phyloP scores from a whole-genome alignment of 1,140 invertebrate genomes.

The Drosophila pseudoobscura region DNA sequence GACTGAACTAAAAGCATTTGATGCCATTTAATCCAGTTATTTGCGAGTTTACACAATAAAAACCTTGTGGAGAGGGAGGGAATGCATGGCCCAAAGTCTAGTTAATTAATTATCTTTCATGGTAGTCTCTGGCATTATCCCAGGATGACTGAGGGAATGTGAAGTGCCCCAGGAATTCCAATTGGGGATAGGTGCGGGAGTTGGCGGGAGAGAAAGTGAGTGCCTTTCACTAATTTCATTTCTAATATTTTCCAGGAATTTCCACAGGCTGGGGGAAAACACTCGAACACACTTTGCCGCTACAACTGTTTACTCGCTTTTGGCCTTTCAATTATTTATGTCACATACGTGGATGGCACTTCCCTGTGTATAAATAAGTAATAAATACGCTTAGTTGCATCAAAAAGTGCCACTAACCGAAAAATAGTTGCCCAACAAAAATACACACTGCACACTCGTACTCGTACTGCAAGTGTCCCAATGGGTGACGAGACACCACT shows the following conservation, averaged over 20 bases:
- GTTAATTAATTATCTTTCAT: conserved; percentile 74
- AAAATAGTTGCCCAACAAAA: conserved; percentile 67
- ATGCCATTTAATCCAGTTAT: conserved; percentile 81
- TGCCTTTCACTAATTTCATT: conserved; percentile 22
- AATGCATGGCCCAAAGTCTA: conserved; percentile 68
- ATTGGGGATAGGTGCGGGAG: too few relatives aligned
- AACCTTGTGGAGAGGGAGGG: conserved; percentile 39
- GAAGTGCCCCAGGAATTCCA: conserved; percentile 17
- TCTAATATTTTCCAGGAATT: conserved; percentile 30
- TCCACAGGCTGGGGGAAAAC: conserved; percentile 17
- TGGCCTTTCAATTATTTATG: conserved; percentile 68
- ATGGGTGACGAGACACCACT: conserved; percentile 35
- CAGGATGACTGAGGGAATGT: conserved; percentile 49
- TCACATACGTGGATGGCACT: conserved; percentile 57
- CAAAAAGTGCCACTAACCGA: conserved; percentile 74
- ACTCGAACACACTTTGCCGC: conserved; percentile 46
- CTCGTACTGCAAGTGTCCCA: conserved; percentile 44
- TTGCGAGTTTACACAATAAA: conserved; percentile 80
- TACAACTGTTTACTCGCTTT: conserved; percentile 56
- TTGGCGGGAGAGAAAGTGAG: too few relatives aligned
- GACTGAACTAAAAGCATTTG: conserved; percentile 74
- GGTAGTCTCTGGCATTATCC: conserved; percentile 23
- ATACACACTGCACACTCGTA: conserved; percentile 23
- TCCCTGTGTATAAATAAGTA: conserved; percentile 72
- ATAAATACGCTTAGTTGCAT: conserved; percentile 80